Evolutionary conservation across 2,888 invertebrate species (phyloP), one percentile per base, ranked within the genome.

Genomic region (Harpagoxenus sublaevis): DNA sequence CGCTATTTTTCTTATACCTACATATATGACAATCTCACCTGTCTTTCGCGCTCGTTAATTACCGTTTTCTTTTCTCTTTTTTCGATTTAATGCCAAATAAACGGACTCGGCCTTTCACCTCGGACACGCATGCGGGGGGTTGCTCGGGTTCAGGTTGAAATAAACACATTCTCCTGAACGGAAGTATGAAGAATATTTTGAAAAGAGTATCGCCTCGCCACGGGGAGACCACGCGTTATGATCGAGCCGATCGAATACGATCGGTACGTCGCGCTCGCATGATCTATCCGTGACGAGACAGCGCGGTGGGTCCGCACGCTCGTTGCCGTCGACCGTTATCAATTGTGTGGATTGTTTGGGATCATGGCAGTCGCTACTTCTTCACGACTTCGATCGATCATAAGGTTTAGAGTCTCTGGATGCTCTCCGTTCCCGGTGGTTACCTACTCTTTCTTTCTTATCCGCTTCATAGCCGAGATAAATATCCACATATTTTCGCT

Each of bases 101-200:
- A 73, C 62, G 84, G 89, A 93, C 92, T 90, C 90, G 91, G 92
- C 88, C 87, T 91, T 63, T 84, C 90, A 84, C 88, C 94, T 94
- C 95, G 94, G 93, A 94, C 92, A 90, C 94, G 95, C 92, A 94
- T 94, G 78, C 92, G 91, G 92, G 91, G 92, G 89, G 79, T 89
- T 74, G 65, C 60, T 87, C 85, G 85, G 91, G 85, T 65, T 39
- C 57, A 87, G 94, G 92, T 91, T 84, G 90, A 94, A 92, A 92
- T 89, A 92, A 94, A 94, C 89, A 92, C 92, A 94, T 94, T 94
- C 89, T 90, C 91, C 85, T 93, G 90, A 94, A 93, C 92, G 82
- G 91, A 93, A 92, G 87, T 87, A 90, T 90, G 92, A 93, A 92
- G 94, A 95, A 94, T 94, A 95, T 94, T 94, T 94, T 92, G 94